phyloP scores from a whole-genome alignment of 2,888 invertebrate species.

The Cerastoderma edule region DNA sequence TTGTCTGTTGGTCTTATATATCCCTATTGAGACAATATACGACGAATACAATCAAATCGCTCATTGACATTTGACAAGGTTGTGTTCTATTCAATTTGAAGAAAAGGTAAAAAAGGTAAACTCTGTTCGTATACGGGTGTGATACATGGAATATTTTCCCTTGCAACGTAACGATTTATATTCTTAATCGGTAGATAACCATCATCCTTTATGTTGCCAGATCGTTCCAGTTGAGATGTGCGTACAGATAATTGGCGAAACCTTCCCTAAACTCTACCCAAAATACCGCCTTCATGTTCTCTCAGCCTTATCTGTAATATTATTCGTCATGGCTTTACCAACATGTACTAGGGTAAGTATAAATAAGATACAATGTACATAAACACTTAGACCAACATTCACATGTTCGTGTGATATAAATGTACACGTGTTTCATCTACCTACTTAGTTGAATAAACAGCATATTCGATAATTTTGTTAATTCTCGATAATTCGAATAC shows the following conservation, averaged over 20 bases:
- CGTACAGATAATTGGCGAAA: conserved; percentile 20
- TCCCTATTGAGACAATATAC: too few relatives aligned
- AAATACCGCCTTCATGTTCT: neutral
- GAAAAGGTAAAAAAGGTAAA: neutral
- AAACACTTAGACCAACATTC: neutral
- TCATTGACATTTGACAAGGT: too few relatives aligned
- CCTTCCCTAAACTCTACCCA: neutral
- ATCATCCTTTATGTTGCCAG: neutral
- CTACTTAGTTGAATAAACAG: neutral
- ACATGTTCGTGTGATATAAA: neutral
- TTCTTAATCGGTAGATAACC: too few relatives aligned
- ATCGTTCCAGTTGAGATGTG: conserved; percentile 25
- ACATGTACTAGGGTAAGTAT: conserved; percentile 35
- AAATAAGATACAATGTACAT: neutral
- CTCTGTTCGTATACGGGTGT: neutral
- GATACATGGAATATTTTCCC: too few relatives aligned
- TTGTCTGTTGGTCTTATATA: too few relatives aligned
- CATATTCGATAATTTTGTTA: neutral
- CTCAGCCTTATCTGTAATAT: conserved; percentile 2
- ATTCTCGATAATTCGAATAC: neutral
- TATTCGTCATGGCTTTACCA: conserved; percentile 11
- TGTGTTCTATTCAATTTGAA: neutral
- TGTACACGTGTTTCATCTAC: neutral
- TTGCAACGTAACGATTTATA: too few relatives aligned
- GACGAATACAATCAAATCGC: too few relatives aligned